A percentile compares a stretch with the other conserved stretches of the same genome.
These are phyloP conservation scores for Scaptomyza tumidula DNA, from an alignment of 2,888 invertebrate genomes.

Conservation along the genomic window DNA sequence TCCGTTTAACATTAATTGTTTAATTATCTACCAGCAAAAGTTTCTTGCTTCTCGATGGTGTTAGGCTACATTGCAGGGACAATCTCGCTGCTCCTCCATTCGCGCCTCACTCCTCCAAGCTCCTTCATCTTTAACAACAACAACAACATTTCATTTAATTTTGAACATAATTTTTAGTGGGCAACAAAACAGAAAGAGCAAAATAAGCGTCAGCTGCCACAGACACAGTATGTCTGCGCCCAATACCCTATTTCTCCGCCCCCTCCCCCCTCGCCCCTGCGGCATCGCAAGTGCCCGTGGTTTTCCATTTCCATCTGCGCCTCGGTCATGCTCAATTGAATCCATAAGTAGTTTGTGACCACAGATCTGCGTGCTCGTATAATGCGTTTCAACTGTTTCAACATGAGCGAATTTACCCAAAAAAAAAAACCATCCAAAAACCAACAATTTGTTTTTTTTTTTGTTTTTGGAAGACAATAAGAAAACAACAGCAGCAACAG, in stretches of 20 bases:
- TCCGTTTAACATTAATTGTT: background rate
- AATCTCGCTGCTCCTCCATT: background rate
- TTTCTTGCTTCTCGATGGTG: background rate
- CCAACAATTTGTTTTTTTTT: conserved; percentile 20
- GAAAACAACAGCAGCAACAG: conserved; percentile 61
- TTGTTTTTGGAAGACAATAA: conserved; percentile 50
- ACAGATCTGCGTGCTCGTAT: conserved; percentile 74
- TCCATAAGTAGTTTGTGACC: conserved; percentile 79
- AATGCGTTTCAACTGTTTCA: conserved; percentile 78
- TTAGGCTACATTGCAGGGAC: background rate
- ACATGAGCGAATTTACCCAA: conserved; percentile 65
- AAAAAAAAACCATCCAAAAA: conserved; percentile 16
- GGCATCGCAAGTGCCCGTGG: background rate
- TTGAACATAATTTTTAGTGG: conserved; percentile 70
- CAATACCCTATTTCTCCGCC: conserved; percentile 18
- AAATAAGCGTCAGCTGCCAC: conserved; percentile 68
- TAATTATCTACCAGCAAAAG: background rate
- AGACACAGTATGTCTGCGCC: conserved; percentile 36
- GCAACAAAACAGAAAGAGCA: conserved; percentile 31
- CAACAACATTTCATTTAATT: conserved; percentile 70
- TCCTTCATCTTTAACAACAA: conserved; percentile 16
- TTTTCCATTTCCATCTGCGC: conserved; percentile 27
- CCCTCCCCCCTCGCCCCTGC: conserved; percentile 9
- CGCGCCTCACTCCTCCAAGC: background rate
- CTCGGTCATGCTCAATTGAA: conserved; percentile 74